These are phyloP conservation scores for Thalassoma bifasciatum DNA, from an alignment of 2,113 vertebrate genomes.

Conservation along the genomic window DNA sequence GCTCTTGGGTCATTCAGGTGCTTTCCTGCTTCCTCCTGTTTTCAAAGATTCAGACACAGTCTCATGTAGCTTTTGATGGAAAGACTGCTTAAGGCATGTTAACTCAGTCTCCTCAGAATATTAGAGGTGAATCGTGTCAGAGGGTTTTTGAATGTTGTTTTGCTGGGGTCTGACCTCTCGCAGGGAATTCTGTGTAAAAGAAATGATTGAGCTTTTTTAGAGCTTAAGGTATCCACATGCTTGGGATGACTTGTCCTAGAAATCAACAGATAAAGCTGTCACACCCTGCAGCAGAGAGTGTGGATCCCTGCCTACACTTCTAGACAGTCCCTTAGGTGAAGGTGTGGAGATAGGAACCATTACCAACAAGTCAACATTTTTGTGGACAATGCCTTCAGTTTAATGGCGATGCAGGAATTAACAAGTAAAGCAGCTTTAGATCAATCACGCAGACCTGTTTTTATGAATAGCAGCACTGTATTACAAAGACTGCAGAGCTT, in stretches of 20 bases:
- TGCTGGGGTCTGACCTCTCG: neutral
- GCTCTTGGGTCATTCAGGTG: neutral
- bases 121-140: neutral
- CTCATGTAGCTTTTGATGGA: neutral
- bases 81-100: neutral
- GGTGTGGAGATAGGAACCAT: conserved; percentile 18
- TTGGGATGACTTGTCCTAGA: too few species aligned
- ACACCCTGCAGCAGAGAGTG: neutral
- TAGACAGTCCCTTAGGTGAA: conserved; percentile 6
- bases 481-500: neutral
- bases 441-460: neutral
- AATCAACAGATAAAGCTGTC: neutral
- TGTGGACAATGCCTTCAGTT: conserved; percentile 2
- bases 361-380: conserved; percentile 9
- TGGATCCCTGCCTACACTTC: neutral
- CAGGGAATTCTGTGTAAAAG: too few species aligned
- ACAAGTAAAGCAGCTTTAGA: neutral
- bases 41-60: neutral
- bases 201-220: too few species aligned
- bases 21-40: neutral
- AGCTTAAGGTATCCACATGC: too few species aligned
- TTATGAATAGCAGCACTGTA: neutral
- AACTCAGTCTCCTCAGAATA: neutral
- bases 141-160: neutral
- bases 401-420: neutral